Percentiles rank a stretch among this genome's conserved stretches.
Conservation (phyloP, 2,888 invertebrate species). For the Smittia sp. region DNA sequence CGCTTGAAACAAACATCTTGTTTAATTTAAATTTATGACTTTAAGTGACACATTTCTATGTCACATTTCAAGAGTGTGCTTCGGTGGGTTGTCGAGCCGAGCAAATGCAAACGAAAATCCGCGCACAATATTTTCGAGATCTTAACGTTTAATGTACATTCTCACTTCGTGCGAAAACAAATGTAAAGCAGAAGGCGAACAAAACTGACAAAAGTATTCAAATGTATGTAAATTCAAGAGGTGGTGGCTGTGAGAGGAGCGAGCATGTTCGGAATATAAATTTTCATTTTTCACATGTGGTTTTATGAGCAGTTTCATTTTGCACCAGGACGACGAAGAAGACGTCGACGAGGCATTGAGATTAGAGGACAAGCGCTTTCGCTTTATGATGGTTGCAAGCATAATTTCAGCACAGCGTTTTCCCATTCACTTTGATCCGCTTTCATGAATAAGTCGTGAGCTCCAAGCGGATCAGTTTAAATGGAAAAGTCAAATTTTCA, state of each 20-base stretch:
- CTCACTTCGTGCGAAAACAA: conserved; percentile 9
- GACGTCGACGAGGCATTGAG: no score
- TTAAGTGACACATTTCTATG: neutral
- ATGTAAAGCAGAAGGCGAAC: neutral
- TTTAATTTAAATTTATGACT: neutral
- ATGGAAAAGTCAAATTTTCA: no score
- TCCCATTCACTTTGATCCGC: no score
- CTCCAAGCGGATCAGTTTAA: no score
- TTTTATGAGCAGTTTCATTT: neutral
- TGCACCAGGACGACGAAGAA: no score
- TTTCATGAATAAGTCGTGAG: no score
- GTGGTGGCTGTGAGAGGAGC: neutral
- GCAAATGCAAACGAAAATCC: neutral
- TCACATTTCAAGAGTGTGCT: neutral
- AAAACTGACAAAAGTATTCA: neutral
- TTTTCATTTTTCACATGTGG: neutral
- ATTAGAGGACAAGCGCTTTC: no score
- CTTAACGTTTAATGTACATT: conserved; percentile 8
- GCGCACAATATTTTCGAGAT: neutral
- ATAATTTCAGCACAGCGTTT: no score
- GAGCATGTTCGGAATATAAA: neutral
- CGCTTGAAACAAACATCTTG: neutral
- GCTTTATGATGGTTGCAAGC: no score
- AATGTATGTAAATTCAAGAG: conserved; percentile 5
- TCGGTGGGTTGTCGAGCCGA: neutral